Percentiles rank a stretch among this genome's conserved stretches.
phyloP scores from a whole-genome alignment of 2,113 vertebrate genomes.

The Chlamydotis undulata region DNA sequence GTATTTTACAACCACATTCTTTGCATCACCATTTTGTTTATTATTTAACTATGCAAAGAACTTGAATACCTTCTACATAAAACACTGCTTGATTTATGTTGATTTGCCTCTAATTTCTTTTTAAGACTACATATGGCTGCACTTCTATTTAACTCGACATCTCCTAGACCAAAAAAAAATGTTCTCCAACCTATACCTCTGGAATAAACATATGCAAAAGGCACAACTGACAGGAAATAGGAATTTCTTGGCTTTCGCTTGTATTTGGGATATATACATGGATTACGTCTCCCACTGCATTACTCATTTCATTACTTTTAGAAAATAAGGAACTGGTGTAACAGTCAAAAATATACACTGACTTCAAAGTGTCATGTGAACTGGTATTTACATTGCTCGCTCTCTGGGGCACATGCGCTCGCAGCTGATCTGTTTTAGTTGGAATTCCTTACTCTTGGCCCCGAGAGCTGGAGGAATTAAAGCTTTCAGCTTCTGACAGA shows the following conservation, averaged over 20 bases:
- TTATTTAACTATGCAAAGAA: neutral
- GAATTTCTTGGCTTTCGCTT: neutral
- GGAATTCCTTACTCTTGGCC: conserved; percentile 28
- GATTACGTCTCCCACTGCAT: conserved; percentile 17
- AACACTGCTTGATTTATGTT: neutral
- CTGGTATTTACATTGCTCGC: neutral
- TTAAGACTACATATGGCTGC: neutral
- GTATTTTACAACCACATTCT: neutral
- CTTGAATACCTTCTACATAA: neutral
- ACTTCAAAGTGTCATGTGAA: neutral
- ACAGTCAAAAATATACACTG: neutral
- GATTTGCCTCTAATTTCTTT: neutral
- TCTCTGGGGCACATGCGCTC: neutral
- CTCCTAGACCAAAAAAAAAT: neutral
- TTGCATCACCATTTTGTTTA: neutral
- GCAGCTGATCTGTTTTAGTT: conserved; percentile 32
- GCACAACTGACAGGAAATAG: neutral
- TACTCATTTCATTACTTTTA: neutral
- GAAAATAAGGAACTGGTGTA: neutral
- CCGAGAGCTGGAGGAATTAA: neutral
- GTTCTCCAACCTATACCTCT: neutral
- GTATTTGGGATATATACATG: neutral
- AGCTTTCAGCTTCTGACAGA: neutral
- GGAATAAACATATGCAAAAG: neutral
- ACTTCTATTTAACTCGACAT: neutral